phyloP scores from a whole-genome alignment of 2,888 invertebrate species.

The Meta bourneti region DNA sequence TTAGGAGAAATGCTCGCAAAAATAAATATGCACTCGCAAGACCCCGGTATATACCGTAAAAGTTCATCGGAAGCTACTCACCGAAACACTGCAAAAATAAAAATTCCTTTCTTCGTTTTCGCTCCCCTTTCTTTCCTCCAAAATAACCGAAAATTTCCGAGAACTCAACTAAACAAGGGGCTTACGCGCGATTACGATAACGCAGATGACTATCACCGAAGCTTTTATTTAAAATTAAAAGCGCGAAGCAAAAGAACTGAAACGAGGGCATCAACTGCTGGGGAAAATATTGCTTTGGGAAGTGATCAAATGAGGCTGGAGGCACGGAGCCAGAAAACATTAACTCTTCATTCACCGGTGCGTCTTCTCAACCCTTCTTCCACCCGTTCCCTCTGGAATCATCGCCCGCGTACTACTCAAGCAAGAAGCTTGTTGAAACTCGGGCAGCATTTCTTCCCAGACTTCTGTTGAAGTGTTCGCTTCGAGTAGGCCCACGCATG shows the following conservation, averaged over 20 bases:
- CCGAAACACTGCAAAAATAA: neutral
- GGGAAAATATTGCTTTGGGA: slow-evolving; percentile 28
- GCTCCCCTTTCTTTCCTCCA: neutral
- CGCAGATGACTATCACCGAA: neutral
- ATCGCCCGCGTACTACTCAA: slow-evolving; percentile 1
- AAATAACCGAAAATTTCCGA: neutral
- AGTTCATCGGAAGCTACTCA: too few relatives aligned
- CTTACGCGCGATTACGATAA: neutral
- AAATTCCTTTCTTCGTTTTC: neutral
- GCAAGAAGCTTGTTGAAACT: neutral
- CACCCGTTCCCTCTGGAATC: neutral
- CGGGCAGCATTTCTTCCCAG: neutral
- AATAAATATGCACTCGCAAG: too few relatives aligned
- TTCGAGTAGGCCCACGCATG: too few relatives aligned
- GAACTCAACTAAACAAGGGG: neutral
- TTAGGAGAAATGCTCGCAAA: too few relatives aligned
- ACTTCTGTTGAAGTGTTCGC: too few relatives aligned
- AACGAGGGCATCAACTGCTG: slow-evolving; percentile 25
- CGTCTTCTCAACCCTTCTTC: neutral
- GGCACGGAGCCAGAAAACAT: slow-evolving; percentile 11
- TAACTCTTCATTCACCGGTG: slow-evolving; percentile 21
- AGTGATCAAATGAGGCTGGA: neutral
- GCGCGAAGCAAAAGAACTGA: neutral
- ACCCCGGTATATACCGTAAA: too few relatives aligned
- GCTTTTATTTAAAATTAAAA: neutral